These are phyloP conservation scores for Cinclus mexicanus DNA, from an alignment of 2,113 vertebrate genomes.

Conservation along the genomic window DNA sequence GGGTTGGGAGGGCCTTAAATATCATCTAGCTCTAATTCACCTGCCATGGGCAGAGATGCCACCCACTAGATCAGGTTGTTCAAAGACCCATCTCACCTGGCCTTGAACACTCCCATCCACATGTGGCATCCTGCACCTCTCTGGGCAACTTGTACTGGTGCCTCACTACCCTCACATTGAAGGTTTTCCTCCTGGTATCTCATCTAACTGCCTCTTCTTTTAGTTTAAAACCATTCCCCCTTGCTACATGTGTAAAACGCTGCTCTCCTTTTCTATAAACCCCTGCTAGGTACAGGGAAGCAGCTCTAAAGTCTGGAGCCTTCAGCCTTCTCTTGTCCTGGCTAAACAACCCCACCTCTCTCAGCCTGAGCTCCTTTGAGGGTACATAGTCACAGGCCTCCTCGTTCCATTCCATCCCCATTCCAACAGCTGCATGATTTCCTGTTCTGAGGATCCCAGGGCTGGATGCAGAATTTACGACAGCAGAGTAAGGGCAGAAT, in stretches of 20 bases:
- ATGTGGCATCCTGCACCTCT: neutral
- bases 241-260: neutral
- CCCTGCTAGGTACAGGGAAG: neutral
- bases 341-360: neutral
- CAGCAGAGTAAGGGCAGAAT: neutral
- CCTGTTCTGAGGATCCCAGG: neutral
- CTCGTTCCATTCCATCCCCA: too few relatives aligned
- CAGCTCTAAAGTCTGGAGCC: neutral
- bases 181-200: neutral
- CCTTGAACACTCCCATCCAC: neutral
- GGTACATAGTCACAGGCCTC: neutral
- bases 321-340: neutral
- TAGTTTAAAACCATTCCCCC: neutral
- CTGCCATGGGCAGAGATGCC: neutral
- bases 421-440: neutral
- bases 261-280: neutral
- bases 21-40: neutral
- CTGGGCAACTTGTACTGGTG: neutral
- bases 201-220: neutral
- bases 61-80: neutral
- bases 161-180: neutral
- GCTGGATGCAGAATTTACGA: fast-evolving
- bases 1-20: neutral
- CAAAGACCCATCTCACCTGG: neutral
- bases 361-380: neutral